A percentile compares a stretch with the other conserved stretches of the same genome.
Evolutionary conservation across 2,113 vertebrate species (phyloP).

Genomic region (Glaucomys volans): DNA sequence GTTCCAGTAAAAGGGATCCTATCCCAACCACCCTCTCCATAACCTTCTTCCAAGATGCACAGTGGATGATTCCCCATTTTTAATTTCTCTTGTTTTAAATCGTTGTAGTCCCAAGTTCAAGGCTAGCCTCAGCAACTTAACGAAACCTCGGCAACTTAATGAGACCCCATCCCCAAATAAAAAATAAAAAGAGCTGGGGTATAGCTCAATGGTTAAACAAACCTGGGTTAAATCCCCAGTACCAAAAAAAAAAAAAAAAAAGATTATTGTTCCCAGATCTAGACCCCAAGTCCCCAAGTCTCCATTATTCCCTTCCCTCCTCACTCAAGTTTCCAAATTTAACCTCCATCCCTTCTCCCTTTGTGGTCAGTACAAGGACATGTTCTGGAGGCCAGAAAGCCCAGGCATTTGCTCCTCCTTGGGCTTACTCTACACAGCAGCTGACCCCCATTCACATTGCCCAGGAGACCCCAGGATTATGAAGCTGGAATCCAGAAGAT

Average conservation of each 20-base stretch:
- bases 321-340: neutral
- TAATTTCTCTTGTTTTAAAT: neutral
- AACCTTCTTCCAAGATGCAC: neutral
- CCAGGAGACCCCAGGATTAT: neutral
- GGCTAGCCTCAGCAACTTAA: too few relatives aligned
- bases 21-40: neutral
- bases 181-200: too few relatives aligned
- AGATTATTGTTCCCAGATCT: neutral
- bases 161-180: too few relatives aligned
- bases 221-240: too few relatives aligned
- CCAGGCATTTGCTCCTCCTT: neutral
- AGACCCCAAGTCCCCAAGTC: neutral
- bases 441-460: neutral
- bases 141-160: too few relatives aligned
- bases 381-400: neutral
- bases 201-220: too few relatives aligned
- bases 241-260: too few relatives aligned
- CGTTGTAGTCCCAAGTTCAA: too few relatives aligned
- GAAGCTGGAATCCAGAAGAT: neutral
- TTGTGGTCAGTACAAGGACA: neutral
- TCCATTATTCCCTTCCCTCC: neutral
- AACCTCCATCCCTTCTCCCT: neutral
- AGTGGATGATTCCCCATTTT: neutral
- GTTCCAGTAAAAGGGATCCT: neutral
- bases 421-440: rapidly evolving